phyloP scores from a whole-genome alignment of 2,113 vertebrate genomes.

The Protobothrops mucrosquamatus region DNA sequence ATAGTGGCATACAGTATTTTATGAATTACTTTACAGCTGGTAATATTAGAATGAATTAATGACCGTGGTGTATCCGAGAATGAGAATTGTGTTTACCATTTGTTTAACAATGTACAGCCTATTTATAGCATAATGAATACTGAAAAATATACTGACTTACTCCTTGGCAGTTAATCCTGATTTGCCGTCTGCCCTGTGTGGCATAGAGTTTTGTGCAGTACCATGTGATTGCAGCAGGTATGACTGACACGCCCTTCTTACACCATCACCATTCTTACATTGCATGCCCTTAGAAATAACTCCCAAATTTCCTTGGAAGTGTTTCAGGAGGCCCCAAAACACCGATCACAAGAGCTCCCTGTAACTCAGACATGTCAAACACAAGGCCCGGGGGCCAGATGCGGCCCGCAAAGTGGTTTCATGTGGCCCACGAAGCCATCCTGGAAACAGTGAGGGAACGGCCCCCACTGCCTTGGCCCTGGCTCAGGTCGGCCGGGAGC shows the following conservation, averaged over 20 bases:
- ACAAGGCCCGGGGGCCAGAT: too few relatives aligned
- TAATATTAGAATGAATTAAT: neutral
- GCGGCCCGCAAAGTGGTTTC: too few relatives aligned
- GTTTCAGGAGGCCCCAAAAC: neutral
- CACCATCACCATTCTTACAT: neutral
- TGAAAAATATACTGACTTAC: neutral
- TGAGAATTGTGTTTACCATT: neutral
- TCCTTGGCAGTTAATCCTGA: neutral
- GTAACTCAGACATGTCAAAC: neutral
- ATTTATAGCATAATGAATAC: neutral
- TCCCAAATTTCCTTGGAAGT: neutral
- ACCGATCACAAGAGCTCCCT: neutral
- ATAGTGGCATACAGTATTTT: neutral
- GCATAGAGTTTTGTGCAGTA: neutral
- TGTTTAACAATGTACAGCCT: neutral
- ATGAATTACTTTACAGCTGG: neutral
- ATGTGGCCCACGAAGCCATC: too few relatives aligned
- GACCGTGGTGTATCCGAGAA: neutral
- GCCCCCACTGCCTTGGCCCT: too few relatives aligned
- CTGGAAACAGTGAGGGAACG: too few relatives aligned
- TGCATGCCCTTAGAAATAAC: neutral
- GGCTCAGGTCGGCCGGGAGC: too few relatives aligned
- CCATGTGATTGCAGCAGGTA: neutral
- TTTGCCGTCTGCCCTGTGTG: neutral
- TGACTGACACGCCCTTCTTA: neutral